Base-by-base conservation (phyloP, 1,140 invertebrate species). In the Charaxes varanes region DNA sequence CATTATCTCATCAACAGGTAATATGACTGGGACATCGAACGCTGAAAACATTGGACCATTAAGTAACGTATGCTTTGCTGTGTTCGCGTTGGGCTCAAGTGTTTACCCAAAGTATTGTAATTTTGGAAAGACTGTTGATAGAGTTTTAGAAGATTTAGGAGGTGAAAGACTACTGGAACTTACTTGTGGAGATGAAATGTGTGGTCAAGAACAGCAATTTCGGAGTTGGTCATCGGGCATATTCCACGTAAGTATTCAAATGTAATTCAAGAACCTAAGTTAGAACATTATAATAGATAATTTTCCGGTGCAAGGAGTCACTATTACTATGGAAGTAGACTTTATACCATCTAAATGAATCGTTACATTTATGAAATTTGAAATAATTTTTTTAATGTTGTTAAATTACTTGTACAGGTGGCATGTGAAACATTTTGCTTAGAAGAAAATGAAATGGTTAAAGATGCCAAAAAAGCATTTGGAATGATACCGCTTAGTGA, bases 91-190 rank as follows among this genome's bases (percentile, higher is more conserved):
- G 2, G 97, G 97, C 6, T 98, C 96, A 1, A 96, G 94, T 49
- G 96, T 96, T 0, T 99, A 99, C 85, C 97, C 97, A 0, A 97
- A 98, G 66, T 99, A 97, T 71, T 97, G 96, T 70, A 92, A 95
- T 16, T 99, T 98, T 67, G 97, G 95, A 0, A 91, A 93, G 63
- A 97, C 94, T 55, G 90, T 98, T 24, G 96, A 99, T 70, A 95
- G 93, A 65, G 88, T 97, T 15, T 81, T 98, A 3, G 91, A 91
- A 28, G 93, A 97, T 61, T 84, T 98, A 7, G 96, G 97, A 0
- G 96, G 94, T 3, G 95, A 97, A 77, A 85, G 94, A 28, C 82
- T 99, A 11, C 68, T 92, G 5, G 90, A 91, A 47, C 84, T 98
- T 31, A 90, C 89, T 0, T 90, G 91, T 38, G 97, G 96, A 2